phyloP scores from a whole-genome alignment of 2,888 invertebrate genomes.

The Limnephilus auricula region DNA sequence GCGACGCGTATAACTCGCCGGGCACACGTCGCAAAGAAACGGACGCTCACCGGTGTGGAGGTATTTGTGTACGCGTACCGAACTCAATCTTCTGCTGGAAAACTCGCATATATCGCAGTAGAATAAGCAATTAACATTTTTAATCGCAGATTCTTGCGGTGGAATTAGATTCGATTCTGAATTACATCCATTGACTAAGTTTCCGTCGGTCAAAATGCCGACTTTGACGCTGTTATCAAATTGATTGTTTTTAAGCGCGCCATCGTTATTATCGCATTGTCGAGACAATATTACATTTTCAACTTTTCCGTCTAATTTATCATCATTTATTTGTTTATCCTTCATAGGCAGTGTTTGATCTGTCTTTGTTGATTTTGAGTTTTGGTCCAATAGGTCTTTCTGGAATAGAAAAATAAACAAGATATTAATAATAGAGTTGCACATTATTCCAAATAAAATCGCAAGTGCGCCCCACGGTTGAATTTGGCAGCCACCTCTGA shows the following conservation, averaged over 20 bases:
- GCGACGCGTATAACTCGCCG: conserved; percentile 30
- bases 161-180: background rate
- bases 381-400: background rate
- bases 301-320: background rate
- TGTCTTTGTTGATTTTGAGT: background rate
- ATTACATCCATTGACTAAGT: background rate
- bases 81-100: conserved; percentile 19
- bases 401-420: background rate
- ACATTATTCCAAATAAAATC: background rate
- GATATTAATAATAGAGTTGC: background rate
- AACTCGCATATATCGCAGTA: conserved; percentile 36
- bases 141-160: background rate
- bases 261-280: background rate
- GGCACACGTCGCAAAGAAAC: conserved; percentile 39
- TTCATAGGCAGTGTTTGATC: background rate
- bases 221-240: background rate
- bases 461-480: too few species aligned
- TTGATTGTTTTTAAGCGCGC: background rate
- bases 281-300: background rate
- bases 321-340: background rate
- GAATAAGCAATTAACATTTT: background rate
- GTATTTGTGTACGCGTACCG: conserved; percentile 26
- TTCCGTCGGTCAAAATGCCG: background rate
- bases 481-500: too few species aligned
- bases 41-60: conserved; percentile 38